A percentile compares a stretch with the other conserved stretches of the same genome.
phyloP scores from a whole-genome alignment of 2,888 invertebrate genomes.

The Melipona bicolor region DNA sequence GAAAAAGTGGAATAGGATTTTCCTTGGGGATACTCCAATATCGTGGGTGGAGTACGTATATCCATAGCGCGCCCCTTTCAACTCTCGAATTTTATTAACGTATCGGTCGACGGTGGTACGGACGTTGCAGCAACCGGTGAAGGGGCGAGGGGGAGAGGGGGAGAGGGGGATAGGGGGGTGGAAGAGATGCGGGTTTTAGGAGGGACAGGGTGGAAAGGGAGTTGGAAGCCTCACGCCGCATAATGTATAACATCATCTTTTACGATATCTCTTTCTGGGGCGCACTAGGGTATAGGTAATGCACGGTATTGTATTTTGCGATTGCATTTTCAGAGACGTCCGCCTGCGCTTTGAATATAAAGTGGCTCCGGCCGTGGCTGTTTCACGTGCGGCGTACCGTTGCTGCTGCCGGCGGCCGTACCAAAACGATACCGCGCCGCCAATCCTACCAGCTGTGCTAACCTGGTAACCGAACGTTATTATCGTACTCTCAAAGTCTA shows the following conservation, averaged over 20 bases:
- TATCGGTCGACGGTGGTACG: constrained; percentile 74
- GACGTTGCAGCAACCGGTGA: constrained; percentile 59
- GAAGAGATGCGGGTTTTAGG: constrained; percentile 33
- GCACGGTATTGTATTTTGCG: constrained; percentile 83
- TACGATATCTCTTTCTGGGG: constrained; percentile 80
- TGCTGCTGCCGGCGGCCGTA: constrained; percentile 54
- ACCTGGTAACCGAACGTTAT: constrained; percentile 70
- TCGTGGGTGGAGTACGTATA: constrained; percentile 74
- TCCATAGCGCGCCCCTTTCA: constrained; percentile 74
- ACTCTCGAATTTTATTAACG: constrained; percentile 81
- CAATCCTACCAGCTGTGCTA: constrained; percentile 68
- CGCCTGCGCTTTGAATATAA: constrained; percentile 83
- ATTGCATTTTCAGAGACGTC: constrained; percentile 83
- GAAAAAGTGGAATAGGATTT: constrained; percentile 74
- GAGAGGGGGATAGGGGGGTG: neutral
- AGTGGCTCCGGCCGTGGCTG: constrained; percentile 73
- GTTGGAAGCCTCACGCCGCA: constrained; percentile 76
- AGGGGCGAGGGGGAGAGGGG: neutral
- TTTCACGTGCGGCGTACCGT: constrained; percentile 66
- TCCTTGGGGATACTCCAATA: constrained; percentile 75
- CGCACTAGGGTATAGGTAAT: constrained; percentile 78
- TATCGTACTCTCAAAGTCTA: constrained; percentile 67
- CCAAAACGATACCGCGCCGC: constrained; percentile 61
- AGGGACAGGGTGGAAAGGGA: constrained; percentile 53
- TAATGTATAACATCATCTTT: constrained; percentile 83